phyloP scores from a whole-genome alignment of 2,888 invertebrate genomes.

The Trisateles emortualis region DNA sequence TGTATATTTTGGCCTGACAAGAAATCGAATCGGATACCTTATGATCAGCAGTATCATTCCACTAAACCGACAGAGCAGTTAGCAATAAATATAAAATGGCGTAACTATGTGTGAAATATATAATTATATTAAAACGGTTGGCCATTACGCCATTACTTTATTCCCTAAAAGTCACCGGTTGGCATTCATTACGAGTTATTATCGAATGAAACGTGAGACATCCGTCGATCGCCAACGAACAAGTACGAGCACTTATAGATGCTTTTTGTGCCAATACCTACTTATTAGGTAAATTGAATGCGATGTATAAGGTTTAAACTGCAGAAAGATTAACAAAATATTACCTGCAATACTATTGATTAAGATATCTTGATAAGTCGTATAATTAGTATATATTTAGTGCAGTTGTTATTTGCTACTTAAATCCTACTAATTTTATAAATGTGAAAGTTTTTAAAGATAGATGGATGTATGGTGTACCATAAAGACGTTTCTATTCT shows the following conservation, averaged over 20 bases:
- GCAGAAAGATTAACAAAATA: slow-evolving; percentile 1
- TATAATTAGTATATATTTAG: too few species aligned
- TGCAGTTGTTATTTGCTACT: too few species aligned
- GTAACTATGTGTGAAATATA: slow-evolving; percentile 25
- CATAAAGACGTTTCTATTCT: too few species aligned
- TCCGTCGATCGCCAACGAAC: slow-evolving; percentile 17
- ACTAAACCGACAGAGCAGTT: too few species aligned
- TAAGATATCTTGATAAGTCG: neutral
- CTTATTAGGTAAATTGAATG: slow-evolving; percentile 22
- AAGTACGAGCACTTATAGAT: slow-evolving; percentile 6
- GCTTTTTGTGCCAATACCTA: slow-evolving; percentile 18
- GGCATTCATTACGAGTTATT: slow-evolving; percentile 42
- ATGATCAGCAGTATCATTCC: too few species aligned
- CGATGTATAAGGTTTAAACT: neutral
- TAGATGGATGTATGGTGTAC: too few species aligned
- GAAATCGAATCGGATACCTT: too few species aligned
- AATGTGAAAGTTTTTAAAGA: too few species aligned
- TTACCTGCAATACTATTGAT: neutral
- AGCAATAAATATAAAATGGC: neutral
- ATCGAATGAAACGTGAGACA: slow-evolving; percentile 33
- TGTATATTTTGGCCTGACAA: too few species aligned
- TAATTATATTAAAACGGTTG: slow-evolving; percentile 16
- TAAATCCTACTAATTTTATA: too few species aligned
- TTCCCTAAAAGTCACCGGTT: slow-evolving; percentile 48
- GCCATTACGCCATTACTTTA: slow-evolving; percentile 4